Evolutionary conservation across 2,113 vertebrate species (phyloP).

Genomic region (Phalacrocorax carbo): DNA sequence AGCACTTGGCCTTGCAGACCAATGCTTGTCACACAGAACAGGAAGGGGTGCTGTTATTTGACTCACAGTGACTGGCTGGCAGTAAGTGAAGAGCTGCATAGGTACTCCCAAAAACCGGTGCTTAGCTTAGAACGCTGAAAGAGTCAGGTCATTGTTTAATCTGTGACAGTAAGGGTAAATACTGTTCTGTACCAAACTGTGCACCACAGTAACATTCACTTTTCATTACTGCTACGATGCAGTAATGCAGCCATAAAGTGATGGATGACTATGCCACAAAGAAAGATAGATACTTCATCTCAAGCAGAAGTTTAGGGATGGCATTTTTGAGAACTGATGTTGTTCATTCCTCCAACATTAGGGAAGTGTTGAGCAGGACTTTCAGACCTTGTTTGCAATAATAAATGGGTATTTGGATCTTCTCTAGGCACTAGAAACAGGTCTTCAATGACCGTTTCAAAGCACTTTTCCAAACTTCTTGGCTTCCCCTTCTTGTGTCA

Average conservation of each 20-base stretch:
- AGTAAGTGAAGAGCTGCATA: neutral
- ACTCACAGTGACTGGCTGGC: neutral
- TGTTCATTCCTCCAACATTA: neutral
- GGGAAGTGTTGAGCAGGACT: neutral
- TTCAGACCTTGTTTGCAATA: neutral
- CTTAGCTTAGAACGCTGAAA: neutral
- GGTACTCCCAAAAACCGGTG: neutral
- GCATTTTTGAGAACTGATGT: neutral
- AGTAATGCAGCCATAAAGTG: neutral
- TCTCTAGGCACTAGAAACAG: neutral
- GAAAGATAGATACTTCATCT: neutral
- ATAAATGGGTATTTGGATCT: neutral
- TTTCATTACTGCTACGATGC: neutral
- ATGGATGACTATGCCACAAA: neutral
- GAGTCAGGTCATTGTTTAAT: neutral
- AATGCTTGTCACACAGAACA: neutral
- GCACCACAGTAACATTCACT: neutral
- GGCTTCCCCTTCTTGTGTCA: neutral
- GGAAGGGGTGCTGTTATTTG: neutral
- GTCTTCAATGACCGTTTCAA: neutral
- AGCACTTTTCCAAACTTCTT: neutral
- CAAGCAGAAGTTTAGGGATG: neutral
- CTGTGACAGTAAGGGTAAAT: too few species aligned
- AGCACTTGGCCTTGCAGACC: neutral
- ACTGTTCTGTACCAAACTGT: neutral